A percentile compares a stretch with the other conserved stretches of the same genome.
These are phyloP conservation scores for Amblyraja radiata DNA, from an alignment of 2,797 vertebrate genomes.

Conservation along the genomic window DNA sequence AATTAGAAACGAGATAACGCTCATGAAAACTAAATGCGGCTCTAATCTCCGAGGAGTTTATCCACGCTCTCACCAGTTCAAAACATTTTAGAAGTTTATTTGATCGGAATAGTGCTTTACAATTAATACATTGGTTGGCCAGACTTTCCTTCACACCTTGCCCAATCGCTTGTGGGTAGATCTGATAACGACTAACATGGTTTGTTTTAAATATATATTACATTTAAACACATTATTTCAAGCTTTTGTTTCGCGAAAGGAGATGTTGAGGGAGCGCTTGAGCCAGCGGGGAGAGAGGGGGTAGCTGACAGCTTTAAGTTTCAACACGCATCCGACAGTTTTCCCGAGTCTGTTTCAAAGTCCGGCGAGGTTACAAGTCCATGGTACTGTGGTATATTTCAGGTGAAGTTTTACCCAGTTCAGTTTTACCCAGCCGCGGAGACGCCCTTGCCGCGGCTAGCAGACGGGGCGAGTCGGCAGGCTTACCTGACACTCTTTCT, in stretches of 20 bases:
- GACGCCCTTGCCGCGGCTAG: not conserved
- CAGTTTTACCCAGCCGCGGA: not conserved
- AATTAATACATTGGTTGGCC: not conserved
- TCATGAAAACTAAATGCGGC: not conserved
- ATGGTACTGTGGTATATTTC: not conserved
- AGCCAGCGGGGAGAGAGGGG: not conserved
- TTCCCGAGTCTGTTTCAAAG: not conserved
- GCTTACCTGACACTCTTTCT: not conserved
- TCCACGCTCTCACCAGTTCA: not conserved
- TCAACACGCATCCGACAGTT: too few relatives aligned
- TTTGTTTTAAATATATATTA: too few relatives aligned
- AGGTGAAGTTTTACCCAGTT: not conserved
- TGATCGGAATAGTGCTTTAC: not conserved
- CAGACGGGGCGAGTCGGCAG: not conserved
- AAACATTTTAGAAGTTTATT: not conserved
- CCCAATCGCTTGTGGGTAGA: conserved; percentile 55
- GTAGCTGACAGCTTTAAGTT: not conserved
- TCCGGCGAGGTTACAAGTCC: not conserved
- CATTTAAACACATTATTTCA: too few relatives aligned
- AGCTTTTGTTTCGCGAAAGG: conserved; percentile 43
- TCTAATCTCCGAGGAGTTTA: not conserved
- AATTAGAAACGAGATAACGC: not conserved
- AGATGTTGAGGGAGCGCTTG: not conserved
- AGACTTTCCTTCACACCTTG: conserved; percentile 33
- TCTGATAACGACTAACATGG: conserved; percentile 72